phyloP scores from a whole-genome alignment of 2,888 invertebrate species.

The Chrysina gloriosa region DNA sequence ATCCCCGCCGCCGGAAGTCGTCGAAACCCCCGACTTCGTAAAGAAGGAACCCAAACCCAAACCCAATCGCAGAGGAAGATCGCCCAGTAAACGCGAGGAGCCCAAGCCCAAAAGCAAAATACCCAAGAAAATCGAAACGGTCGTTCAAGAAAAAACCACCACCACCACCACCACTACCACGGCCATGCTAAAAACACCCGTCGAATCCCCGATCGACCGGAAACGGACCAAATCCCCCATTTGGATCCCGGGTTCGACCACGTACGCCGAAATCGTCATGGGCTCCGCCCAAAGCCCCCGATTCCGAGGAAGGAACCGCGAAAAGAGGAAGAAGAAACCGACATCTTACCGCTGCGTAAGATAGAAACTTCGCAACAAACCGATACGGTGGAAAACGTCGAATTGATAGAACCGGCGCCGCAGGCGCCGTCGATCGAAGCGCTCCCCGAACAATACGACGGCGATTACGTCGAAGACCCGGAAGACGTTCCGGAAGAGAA shows the following conservation, averaged over 20 bases:
- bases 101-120: conserved; percentile 49
- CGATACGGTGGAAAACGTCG: conserved; percentile 17
- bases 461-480: not conserved
- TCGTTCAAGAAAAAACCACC: conserved; percentile 5
- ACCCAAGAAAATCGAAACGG: conserved; percentile 33
- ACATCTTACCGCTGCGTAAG: conserved; percentile 26
- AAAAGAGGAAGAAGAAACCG: conserved; percentile 1
- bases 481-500: not conserved
- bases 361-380: conserved; percentile 20
- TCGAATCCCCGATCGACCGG: conserved; percentile 64
- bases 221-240: conserved; percentile 73
- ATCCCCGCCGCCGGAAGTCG: conserved; percentile 41
- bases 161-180: no score
- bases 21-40: not conserved
- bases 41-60: conserved; percentile 57
- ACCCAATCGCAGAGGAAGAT: conserved; percentile 66
- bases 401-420: not conserved
- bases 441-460: not conserved
- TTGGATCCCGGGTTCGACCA: conserved; percentile 79
- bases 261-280: conserved; percentile 84
- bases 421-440: not conserved
- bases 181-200: conserved; percentile 51
- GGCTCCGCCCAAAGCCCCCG: conserved; percentile 61
- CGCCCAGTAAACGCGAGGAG: conserved; percentile 65
- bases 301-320: conserved; percentile 48